Base-by-base conservation (phyloP, 2,113 vertebrate species). In the Nothocercus julius region DNA sequence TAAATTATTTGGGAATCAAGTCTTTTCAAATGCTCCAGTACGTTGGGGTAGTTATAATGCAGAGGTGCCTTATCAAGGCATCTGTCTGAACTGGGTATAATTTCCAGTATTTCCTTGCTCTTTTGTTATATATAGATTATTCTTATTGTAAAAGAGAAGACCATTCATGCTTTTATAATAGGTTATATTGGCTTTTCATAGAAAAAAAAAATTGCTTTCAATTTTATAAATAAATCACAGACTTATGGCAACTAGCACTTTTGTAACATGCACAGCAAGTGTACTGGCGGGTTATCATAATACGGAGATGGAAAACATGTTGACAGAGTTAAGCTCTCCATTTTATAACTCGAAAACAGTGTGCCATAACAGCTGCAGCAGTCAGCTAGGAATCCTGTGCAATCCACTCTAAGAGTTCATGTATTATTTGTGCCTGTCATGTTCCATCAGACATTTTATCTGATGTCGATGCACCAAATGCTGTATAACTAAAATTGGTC, bases 401-500 rank as follows among this genome's bases (percentile, higher is more conserved):
- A 68, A 59, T 22, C 13, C 0, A 0, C 16, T 89, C 9, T 14
- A 64, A 84, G 32, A 62, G 20, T 82, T 94, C 80, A 54, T 91
- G 42, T 66, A 53, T 76, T 93, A 86, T 82, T 90, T 90, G 83
- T 94, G 58, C 69, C 73, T 95, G 88, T 75, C 92, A 62, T 93
- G 76, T 93, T 94, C 53, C 73, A 79, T 82, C 62, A 90, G 74
- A 82, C 0, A 0, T 88, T 85, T 88, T 86, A 78, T 64, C 68
- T 91, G 75, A 85, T 75, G 40, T 61, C 74, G 72, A 68, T 74
- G 45, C 61, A 86, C 73, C 68, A 96, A 85, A 68, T 53, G 24
- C 69, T 91, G 36, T 17, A 22, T 61, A 78, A 10, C 51, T 61
- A 82, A 78, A 68, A 84, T 30, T 0, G 0, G 8, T 10, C 34